Evolutionary conservation across 2,888 invertebrate genomes (phyloP).

Genomic region (Empis livida): DNA sequence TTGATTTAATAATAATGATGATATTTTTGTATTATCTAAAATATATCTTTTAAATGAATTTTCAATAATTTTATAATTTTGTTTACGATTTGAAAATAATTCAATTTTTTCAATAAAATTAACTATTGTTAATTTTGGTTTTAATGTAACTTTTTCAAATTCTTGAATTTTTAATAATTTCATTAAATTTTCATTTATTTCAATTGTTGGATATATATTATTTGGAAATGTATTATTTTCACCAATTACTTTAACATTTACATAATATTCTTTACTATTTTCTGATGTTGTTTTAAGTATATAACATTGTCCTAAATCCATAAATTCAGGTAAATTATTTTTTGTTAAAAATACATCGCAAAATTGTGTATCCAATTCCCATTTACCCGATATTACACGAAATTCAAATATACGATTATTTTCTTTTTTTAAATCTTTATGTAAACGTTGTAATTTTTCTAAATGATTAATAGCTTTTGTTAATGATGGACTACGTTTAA

Average conservation of each 20-base stretch:
- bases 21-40: constrained; percentile 25
- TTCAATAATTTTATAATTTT: constrained; percentile 32
- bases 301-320: constrained; percentile 30
- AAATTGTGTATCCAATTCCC: constrained; percentile 27
- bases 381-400: constrained; percentile 29
- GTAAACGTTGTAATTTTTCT: constrained; percentile 29
- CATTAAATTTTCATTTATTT: constrained; percentile 33
- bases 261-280: constrained; percentile 13
- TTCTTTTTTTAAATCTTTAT: constrained; percentile 27
- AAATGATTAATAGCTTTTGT: constrained; percentile 22
- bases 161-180: constrained; percentile 28
- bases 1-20: constrained; percentile 31
- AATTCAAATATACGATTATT: constrained; percentile 27
- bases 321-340: constrained; percentile 29
- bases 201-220: constrained; percentile 31
- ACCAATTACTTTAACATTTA: constrained; percentile 18
- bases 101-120: constrained; percentile 36
- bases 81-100: constrained; percentile 29
- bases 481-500: constrained; percentile 15
- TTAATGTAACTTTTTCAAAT: constrained; percentile 28
- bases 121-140: constrained; percentile 27
- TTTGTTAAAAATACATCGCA: constrained; percentile 31
- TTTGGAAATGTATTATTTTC: constrained; percentile 22
- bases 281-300: constrained; percentile 21
- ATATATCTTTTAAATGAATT: constrained; percentile 33